Conservation (phyloP, 2,797 vertebrate species). For the Hylomyscus alleni region DNA sequence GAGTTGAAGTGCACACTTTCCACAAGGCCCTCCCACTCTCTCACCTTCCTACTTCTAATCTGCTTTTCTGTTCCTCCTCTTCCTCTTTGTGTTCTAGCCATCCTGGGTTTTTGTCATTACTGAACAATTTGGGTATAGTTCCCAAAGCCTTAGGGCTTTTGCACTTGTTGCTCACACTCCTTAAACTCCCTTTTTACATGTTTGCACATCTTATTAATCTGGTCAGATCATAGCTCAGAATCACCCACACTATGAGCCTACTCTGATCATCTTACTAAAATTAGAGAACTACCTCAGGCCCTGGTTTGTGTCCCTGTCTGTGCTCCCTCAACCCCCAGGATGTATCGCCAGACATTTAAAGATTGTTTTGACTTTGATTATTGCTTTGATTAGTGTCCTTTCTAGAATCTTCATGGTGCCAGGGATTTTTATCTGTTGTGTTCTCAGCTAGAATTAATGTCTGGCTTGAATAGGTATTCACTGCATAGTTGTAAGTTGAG, state of each 20-base stretch:
- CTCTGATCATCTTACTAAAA: conserved; percentile 41
- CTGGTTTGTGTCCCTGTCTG: background rate
- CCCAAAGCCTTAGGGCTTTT: background rate
- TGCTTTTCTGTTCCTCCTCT: background rate
- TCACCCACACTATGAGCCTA: background rate
- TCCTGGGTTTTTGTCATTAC: conserved; percentile 3
- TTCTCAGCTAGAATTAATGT: conserved; percentile 2
- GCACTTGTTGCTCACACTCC: background rate
- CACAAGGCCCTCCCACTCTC: background rate
- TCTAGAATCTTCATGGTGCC: conserved; percentile 21
- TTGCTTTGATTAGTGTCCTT: conserved; percentile 2
- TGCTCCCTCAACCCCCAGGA: background rate
- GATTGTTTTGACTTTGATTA: conserved; percentile 39
- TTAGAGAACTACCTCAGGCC: background rate
- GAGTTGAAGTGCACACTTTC: background rate
- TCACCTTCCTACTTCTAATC: background rate
- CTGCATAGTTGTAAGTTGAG: conserved; percentile 25
- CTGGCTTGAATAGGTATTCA: background rate
- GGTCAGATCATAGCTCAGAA: conserved; percentile 6
- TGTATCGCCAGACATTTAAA: conserved; percentile 2
- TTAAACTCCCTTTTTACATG: background rate
- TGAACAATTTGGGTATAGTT: background rate
- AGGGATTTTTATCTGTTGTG: conserved; percentile 33
- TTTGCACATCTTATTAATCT: conserved; percentile 29
- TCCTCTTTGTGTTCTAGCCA: background rate